Evolutionary conservation across 2,888 invertebrate species (phyloP).

Genomic region (Clepsis dumicolana): DNA sequence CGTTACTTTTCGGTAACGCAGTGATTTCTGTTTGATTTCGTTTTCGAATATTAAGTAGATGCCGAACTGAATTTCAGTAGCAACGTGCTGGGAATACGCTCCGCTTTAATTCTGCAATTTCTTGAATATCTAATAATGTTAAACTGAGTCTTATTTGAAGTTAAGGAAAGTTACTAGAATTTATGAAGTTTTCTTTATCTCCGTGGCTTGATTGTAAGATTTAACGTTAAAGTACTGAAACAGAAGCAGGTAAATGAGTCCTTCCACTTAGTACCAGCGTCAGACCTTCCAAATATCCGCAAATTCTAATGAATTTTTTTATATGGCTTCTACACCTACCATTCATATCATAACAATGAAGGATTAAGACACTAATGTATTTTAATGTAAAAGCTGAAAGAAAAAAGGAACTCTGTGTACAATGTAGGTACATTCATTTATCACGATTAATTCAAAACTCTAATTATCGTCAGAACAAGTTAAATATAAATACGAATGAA

Average conservation of each 20-base stretch:
- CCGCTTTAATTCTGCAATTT: slow-evolving; percentile 12
- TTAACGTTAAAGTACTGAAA: neutral
- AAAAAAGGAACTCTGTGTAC: too few species aligned
- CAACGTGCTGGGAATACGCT: slow-evolving; percentile 33
- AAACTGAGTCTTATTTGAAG: neutral
- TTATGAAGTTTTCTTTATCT: neutral
- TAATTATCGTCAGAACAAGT: neutral
- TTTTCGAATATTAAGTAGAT: slow-evolving; percentile 30
- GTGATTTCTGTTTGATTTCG: slow-evolving; percentile 60
- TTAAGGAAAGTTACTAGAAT: neutral
- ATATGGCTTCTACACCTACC: too few species aligned
- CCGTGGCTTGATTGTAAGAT: neutral
- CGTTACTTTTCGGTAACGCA: slow-evolving; percentile 58
- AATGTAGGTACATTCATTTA: too few species aligned
- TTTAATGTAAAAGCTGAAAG: too few species aligned
- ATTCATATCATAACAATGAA: too few species aligned
- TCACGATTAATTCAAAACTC: neutral
- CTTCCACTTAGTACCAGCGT: too few species aligned
- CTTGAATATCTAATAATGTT: slow-evolving; percentile 11
- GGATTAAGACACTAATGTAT: too few species aligned
- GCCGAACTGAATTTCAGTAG: slow-evolving; percentile 10
- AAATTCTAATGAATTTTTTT: too few species aligned
- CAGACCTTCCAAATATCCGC: too few species aligned
- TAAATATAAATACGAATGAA: neutral
- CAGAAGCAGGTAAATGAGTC: neutral